Evolutionary conservation across 2,888 invertebrate genomes (phyloP).

Genomic region (Melanargia galathea): DNA sequence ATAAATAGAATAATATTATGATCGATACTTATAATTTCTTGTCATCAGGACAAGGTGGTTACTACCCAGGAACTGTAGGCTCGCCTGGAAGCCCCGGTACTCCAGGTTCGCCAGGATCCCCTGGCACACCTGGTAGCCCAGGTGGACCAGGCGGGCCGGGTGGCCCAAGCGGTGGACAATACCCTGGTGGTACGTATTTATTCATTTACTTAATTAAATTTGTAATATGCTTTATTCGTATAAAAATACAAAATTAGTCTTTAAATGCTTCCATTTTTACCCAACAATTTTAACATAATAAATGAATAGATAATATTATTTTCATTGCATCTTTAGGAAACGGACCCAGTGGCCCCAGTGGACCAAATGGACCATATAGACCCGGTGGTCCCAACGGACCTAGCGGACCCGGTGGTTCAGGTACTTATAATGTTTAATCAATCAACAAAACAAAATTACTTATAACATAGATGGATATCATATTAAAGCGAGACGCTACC

Average conservation of each 20-base stretch:
- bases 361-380: neutral
- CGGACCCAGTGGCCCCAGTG: constrained; percentile 30
- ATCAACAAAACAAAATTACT: neutral
- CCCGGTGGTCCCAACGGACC: constrained; percentile 25
- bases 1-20: too few species aligned
- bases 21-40: too few species aligned
- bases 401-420: constrained; percentile 25
- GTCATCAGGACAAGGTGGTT: constrained; percentile 50
- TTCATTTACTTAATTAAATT: neutral
- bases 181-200: constrained; percentile 37
- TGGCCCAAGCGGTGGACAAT: constrained; percentile 40
- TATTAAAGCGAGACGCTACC: too few species aligned
- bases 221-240: neutral
- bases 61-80: constrained; percentile 54
- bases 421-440: neutral
- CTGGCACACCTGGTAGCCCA: constrained; percentile 41
- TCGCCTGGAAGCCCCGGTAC: constrained; percentile 26
- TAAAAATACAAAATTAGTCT: too few species aligned
- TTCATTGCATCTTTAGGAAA: neutral
- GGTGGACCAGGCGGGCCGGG: constrained; percentile 40
- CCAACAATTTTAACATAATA: neutral
- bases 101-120: constrained; percentile 45
- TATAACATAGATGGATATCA: too few species aligned
- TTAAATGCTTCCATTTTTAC: too few species aligned
- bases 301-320: neutral